Evolutionary conservation across 2,888 invertebrate species (phyloP).

Genomic region (Heliconius hortense): DNA sequence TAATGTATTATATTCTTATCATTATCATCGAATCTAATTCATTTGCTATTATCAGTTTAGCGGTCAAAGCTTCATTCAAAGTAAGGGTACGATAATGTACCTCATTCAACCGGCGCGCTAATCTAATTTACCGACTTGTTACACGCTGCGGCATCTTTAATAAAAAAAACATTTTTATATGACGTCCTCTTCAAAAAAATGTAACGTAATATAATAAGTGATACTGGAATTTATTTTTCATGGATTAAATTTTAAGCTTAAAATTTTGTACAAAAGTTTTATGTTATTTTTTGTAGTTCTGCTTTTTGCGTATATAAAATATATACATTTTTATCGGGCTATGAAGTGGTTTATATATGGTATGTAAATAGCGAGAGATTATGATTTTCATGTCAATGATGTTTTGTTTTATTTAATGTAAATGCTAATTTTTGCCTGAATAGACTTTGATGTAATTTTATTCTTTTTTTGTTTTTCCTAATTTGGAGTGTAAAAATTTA

Average conservation of each 20-base stretch:
- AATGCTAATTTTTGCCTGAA: neutral
- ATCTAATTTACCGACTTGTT: constrained; percentile 76
- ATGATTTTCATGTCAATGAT: neutral
- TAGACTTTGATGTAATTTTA: neutral
- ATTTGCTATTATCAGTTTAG: neutral
- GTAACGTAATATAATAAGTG: constrained; percentile 30
- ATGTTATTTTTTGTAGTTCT: neutral
- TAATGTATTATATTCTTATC: neutral
- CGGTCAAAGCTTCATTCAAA: neutral
- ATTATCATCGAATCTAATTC: neutral
- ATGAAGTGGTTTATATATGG: neutral
- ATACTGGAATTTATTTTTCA: constrained; percentile 20
- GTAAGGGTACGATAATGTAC: constrained; percentile 3
- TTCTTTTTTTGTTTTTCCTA: neutral
- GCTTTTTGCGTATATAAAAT: too few species aligned
- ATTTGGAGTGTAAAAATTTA: neutral
- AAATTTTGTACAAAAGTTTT: neutral
- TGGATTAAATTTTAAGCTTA: constrained; percentile 19
- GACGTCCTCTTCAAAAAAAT: constrained; percentile 32
- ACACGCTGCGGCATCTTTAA: constrained; percentile 61
- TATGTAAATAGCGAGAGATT: neutral
- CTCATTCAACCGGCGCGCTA: constrained; percentile 36
- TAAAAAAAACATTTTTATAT: constrained; percentile 36
- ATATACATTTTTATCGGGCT: neutral
- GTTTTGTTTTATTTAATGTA: neutral